A percentile compares a stretch with the other conserved stretches of the same genome.
Conservation (phyloP, 92 coral and sea anemone genomes). For the Zoanthus sansibaricus region DNA sequence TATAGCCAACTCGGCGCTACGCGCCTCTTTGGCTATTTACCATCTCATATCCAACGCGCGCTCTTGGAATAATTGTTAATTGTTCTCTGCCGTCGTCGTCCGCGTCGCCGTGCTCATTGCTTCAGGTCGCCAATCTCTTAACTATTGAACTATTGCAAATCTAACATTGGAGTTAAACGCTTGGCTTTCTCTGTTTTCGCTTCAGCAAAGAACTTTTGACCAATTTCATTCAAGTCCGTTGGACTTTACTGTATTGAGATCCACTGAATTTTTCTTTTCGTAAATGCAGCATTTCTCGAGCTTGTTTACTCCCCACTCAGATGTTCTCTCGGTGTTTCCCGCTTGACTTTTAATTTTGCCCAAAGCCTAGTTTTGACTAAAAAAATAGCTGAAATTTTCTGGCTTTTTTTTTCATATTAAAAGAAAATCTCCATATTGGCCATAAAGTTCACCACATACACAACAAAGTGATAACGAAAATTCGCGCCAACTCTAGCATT, state of each 20-base stretch:
- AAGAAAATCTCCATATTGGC: neutral
- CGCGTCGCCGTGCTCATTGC: too few relatives aligned
- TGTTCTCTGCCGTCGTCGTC: too few relatives aligned
- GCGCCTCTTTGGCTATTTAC: too few relatives aligned
- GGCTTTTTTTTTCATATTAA: constrained; percentile 19
- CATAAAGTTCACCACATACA: neutral
- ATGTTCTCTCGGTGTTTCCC: neutral
- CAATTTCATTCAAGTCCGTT: neutral
- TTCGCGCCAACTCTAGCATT: constrained; percentile 1
- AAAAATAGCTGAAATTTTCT: constrained; percentile 30
- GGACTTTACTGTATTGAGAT: neutral
- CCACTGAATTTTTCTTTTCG: constrained; percentile 17
- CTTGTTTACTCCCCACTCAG: constrained; percentile 22
- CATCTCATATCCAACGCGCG: too few relatives aligned
- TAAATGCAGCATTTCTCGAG: constrained; percentile 3
- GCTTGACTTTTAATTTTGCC: constrained; percentile 35
- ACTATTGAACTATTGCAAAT: too few relatives aligned
- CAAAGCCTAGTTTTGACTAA: constrained; percentile 4
- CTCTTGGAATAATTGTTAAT: too few relatives aligned
- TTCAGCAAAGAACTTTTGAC: constrained; percentile 13
- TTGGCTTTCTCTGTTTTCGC: constrained; percentile 18
- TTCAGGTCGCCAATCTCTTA: too few relatives aligned
- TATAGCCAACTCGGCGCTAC: too few relatives aligned
- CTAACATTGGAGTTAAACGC: too few relatives aligned
- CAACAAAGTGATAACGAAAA: neutral